Conservation (phyloP, 2,797 vertebrate genomes). For the Ptychobarbus kaznakovi region DNA sequence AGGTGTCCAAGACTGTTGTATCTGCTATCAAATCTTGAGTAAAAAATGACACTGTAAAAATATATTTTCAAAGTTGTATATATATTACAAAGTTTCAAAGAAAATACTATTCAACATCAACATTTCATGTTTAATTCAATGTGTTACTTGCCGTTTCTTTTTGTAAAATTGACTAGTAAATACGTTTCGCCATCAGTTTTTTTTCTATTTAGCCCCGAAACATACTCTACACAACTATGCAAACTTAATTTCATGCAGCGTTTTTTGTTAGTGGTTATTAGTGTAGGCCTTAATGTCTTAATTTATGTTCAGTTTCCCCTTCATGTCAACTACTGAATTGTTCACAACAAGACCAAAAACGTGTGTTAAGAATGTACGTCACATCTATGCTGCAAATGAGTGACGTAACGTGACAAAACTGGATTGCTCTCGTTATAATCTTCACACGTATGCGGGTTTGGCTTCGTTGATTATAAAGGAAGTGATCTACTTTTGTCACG, state of each 20-base stretch:
- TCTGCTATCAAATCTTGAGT: not conserved
- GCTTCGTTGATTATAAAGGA: conserved; percentile 19
- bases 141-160: not conserved
- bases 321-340: not conserved
- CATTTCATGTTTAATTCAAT: not conserved
- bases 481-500: conserved; percentile 18
- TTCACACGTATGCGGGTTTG: not conserved
- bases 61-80: not conserved
- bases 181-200: not conserved
- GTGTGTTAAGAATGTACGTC: not conserved
- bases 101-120: not conserved
- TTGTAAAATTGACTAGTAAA: not conserved
- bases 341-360: not conserved
- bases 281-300: not conserved
- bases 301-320: not conserved
- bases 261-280: not conserved
- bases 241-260: not conserved
- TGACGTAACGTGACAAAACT: not conserved
- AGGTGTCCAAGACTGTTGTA: not conserved
- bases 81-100: not conserved
- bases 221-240: not conserved
- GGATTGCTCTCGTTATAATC: not conserved
- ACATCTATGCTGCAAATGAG: not conserved
- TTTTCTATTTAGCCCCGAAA: not conserved
- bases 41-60: too few relatives aligned